phyloP scores from a whole-genome alignment of 1,140 invertebrate genomes.

The Drosophila elegans region DNA sequence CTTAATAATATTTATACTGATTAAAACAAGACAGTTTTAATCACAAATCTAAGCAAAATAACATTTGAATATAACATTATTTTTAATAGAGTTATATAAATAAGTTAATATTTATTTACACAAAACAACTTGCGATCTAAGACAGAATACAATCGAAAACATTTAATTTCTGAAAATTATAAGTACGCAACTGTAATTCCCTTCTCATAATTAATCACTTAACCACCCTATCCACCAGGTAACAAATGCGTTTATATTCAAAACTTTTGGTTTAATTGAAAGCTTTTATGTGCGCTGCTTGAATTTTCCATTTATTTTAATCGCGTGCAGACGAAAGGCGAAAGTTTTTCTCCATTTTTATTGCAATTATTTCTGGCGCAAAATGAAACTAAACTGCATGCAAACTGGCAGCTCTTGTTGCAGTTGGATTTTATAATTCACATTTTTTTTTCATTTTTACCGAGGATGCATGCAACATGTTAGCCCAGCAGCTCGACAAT shows the following conservation, averaged over 20 bases:
- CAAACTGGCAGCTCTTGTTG: slow-evolving; percentile 33
- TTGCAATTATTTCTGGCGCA: slow-evolving; percentile 68
- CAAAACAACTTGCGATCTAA: too few relatives aligned
- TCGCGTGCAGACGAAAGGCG: slow-evolving; percentile 51
- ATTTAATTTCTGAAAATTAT: too few relatives aligned
- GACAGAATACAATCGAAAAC: too few relatives aligned
- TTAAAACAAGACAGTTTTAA: too few relatives aligned
- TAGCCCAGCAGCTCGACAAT: slow-evolving; percentile 54
- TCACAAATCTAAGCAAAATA: too few relatives aligned
- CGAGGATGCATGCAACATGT: slow-evolving; percentile 72
- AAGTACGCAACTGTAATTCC: neutral
- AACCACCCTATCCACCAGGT: neutral
- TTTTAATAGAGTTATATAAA: too few relatives aligned
- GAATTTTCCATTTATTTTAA: slow-evolving; percentile 37
- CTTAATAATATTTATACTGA: neutral
- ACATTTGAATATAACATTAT: too few relatives aligned
- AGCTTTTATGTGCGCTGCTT: slow-evolving; percentile 11
- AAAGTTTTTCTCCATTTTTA: slow-evolving; percentile 47
- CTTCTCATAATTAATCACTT: neutral
- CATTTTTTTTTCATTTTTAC: slow-evolving; percentile 22
- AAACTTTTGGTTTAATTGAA: slow-evolving; percentile 13
- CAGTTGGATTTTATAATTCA: slow-evolving; percentile 12
- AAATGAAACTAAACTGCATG: slow-evolving; percentile 69
- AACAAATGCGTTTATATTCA: neutral
- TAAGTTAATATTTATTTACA: too few relatives aligned